Base-by-base conservation (phyloP, 2,888 invertebrate species). In the Ochropleura plecta region DNA sequence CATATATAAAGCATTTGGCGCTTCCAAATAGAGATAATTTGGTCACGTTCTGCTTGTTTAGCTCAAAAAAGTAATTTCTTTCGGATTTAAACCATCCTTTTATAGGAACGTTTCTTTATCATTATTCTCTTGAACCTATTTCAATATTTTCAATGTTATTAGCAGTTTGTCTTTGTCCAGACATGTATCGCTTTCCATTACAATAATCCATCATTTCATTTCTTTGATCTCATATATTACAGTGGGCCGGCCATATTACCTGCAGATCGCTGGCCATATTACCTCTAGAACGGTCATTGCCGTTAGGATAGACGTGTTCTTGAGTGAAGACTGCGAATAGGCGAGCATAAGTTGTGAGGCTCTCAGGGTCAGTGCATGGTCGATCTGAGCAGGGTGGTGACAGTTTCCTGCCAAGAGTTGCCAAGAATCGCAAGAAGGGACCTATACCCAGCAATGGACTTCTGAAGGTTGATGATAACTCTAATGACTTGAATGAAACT, bases 1-100 rank as follows among this genome's bases (percentile, higher is more conserved):
- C 30, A 30, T 14, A 51, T 20, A 48, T 75, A 40, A 75, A 74
- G 48, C 20, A 46, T 74, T 62, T 74, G 3, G 8, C 49, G n/a
- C 30, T 3, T 73, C 16, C 44, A 46, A 74, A 74, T 30, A 42
- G 30, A 46, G 0, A n/a, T 16, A 30, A 5, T 48, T 40, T 7
- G 14, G 30, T 74, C 16, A 49, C 12, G 49, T 49, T 20, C 7
- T n/a, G 0, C 68, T 30, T 30, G 57, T 3, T 57, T 57, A 14
- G 9, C 3, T 20, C 5, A 55, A 46, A 53, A 71, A n/a, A 46
- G 0, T 7, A 18, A 9, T 20, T 42, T 20, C 18, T 42, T 16
- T 65, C 0, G 8, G 9, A 49, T 0, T 42, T 42, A 8, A 7
- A 5, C 8, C 16, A 3, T 14, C 14, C 18, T 40, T 40, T 14